These are phyloP conservation scores for Poeciliopsis prolifica DNA, from an alignment of 2,113 vertebrate species.

Conservation along the genomic window DNA sequence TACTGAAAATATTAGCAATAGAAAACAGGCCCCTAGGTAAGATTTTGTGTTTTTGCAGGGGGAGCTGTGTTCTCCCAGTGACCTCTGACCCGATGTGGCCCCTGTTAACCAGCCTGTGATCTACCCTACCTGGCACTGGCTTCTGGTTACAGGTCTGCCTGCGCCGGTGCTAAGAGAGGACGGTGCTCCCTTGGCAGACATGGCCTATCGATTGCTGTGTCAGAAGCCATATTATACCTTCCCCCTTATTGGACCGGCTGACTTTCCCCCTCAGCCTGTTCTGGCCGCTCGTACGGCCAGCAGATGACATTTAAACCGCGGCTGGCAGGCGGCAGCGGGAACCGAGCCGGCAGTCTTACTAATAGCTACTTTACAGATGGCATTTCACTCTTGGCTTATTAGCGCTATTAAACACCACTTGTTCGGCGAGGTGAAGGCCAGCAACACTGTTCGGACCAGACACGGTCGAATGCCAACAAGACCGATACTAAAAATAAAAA, in stretches of 20 bases:
- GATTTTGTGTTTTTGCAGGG: background rate
- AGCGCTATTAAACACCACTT: slow-evolving; percentile 68
- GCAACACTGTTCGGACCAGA: slow-evolving; percentile 44
- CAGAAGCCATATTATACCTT: slow-evolving; percentile 72
- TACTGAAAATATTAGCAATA: too few species aligned
- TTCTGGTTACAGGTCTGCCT: slow-evolving; percentile 58
- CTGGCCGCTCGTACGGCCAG: slow-evolving; percentile 43
- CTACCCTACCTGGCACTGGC: slow-evolving; percentile 40
- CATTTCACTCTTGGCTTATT: slow-evolving; percentile 73
- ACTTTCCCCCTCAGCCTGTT: slow-evolving; percentile 51
- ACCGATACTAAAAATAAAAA: background rate
- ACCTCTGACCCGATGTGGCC: slow-evolving; percentile 52
- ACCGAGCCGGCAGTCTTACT: slow-evolving; percentile 61
- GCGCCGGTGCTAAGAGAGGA: slow-evolving; percentile 49
- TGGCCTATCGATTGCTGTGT: slow-evolving; percentile 75
- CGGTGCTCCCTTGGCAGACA: slow-evolving; percentile 68
- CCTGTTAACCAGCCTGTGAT: slow-evolving; percentile 39
- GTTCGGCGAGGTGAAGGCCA: slow-evolving; percentile 49
- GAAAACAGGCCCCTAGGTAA: too few species aligned
- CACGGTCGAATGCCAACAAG: slow-evolving; percentile 25
- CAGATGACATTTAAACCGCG: slow-evolving; percentile 73
- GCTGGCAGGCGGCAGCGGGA: slow-evolving; percentile 38
- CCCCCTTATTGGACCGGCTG: slow-evolving; percentile 53
- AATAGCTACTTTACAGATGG: slow-evolving; percentile 73
- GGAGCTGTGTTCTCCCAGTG: slow-evolving; percentile 34